These are phyloP conservation scores for Ischnura elegans DNA, from an alignment of 2,888 invertebrate genomes.

Conservation along the genomic window DNA sequence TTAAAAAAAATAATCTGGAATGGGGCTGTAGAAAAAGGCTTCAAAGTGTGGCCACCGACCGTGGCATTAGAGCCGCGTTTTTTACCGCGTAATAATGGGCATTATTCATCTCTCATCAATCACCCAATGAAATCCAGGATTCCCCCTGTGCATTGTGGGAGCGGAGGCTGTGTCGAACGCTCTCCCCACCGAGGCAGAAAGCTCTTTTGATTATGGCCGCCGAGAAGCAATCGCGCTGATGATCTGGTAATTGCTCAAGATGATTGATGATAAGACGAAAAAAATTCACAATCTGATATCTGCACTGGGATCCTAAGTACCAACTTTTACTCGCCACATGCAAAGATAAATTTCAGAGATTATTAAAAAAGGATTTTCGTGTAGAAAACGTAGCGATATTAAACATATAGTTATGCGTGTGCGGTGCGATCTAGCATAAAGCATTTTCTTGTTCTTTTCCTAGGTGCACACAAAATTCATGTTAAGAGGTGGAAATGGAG, in stretches of 20 bases:
- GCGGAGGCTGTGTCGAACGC: not conserved
- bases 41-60: too few relatives aligned
- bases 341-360: not conserved
- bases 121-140: not conserved
- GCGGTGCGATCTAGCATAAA: too few relatives aligned
- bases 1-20: too few relatives aligned
- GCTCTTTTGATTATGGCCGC: not conserved
- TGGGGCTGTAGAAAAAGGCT: too few relatives aligned
- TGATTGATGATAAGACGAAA: constrained; percentile 5
- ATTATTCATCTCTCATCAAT: not conserved
- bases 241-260: constrained; percentile 50
- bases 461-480: too few relatives aligned
- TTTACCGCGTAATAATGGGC: not conserved
- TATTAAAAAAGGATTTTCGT: not conserved
- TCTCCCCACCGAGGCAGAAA: not conserved
- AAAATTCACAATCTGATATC: not conserved
- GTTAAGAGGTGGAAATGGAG: too few relatives aligned
- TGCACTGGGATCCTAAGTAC: not conserved
- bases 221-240: constrained; percentile 18
- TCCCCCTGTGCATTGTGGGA: not conserved
- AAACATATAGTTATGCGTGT: not conserved
- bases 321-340: not conserved
- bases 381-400: not conserved
- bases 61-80: too few relatives aligned
- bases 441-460: too few relatives aligned